A percentile compares a stretch with the other conserved stretches of the same genome.
phyloP scores from a whole-genome alignment of 2,113 vertebrate genomes.

The Lepus timidus region DNA sequence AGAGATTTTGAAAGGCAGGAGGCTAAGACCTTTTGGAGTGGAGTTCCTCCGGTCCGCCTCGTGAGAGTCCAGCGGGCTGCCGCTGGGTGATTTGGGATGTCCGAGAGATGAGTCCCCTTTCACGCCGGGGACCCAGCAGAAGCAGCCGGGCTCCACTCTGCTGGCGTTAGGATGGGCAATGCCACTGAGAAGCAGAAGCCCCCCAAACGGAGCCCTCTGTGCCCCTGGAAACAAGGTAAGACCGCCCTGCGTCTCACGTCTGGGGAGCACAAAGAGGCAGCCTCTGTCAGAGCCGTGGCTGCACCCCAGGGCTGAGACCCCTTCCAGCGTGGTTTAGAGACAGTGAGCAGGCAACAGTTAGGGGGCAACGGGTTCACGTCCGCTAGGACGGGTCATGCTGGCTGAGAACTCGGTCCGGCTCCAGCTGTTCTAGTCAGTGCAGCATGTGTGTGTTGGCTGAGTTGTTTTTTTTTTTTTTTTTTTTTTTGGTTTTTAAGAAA shows the following conservation, averaged over 20 bases:
- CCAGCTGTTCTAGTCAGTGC: neutral
- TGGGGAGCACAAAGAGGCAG: neutral
- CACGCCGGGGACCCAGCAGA: neutral
- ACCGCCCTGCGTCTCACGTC: neutral
- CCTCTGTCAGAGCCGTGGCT: neutral
- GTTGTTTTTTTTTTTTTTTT: conserved; percentile 18
- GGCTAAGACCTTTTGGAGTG: conserved; percentile 3
- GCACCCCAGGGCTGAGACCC: neutral
- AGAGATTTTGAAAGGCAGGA: conserved; percentile 37
- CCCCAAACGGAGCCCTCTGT: conserved; percentile 26
- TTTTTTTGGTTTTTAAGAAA: conserved; percentile 41
- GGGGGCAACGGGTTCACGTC: neutral
- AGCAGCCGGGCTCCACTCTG: neutral
- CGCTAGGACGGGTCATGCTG: neutral
- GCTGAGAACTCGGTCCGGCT: neutral
- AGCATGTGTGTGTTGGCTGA: neutral
- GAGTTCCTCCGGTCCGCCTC: neutral
- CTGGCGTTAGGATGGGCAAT: conserved; percentile 76
- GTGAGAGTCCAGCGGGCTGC: neutral
- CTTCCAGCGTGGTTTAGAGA: neutral
- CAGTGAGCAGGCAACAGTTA: neutral
- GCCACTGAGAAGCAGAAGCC: conserved; percentile 69
- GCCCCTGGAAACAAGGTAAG: conserved; percentile 80
- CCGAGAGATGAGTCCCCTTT: conserved; percentile 56
- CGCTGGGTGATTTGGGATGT: neutral